A percentile compares a stretch with the other conserved stretches of the same genome.
Conservation (phyloP, 2,797 vertebrate species). For the Phoxinus dragarum region DNA sequence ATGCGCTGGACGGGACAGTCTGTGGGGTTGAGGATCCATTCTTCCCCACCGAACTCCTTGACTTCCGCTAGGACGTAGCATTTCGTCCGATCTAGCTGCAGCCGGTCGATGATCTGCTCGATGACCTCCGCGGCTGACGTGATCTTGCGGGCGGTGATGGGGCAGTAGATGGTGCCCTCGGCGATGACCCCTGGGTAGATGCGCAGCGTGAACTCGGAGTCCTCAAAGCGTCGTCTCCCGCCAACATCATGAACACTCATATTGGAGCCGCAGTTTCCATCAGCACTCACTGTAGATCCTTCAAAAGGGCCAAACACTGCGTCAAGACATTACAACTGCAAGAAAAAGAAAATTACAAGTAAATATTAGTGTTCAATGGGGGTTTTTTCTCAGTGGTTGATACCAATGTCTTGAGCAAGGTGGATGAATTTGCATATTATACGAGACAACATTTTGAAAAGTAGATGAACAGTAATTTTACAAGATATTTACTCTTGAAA, state of each 20-base stretch:
- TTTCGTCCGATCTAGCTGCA: slow-evolving; percentile 90
- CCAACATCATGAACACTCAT: slow-evolving; percentile 97
- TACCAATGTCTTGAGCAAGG: too few relatives aligned
- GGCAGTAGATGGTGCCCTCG: slow-evolving; percentile 97
- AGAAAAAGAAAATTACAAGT: slow-evolving; percentile 30
- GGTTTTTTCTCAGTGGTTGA: background rate
- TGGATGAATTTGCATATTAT: background rate
- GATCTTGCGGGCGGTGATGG: slow-evolving; percentile 90
- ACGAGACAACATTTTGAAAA: background rate
- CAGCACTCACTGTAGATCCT: slow-evolving; percentile 80
- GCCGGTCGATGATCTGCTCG: slow-evolving; percentile 87
- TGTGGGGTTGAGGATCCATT: slow-evolving; percentile 98
- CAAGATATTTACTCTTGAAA: background rate
- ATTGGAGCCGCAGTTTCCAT: slow-evolving; percentile 91
- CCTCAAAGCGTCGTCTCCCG: slow-evolving; percentile 96
- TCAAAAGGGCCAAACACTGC: slow-evolving; percentile 67
- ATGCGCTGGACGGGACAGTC: slow-evolving; percentile 98
- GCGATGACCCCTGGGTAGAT: slow-evolving; percentile 94
- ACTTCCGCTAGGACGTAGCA: slow-evolving; percentile 97
- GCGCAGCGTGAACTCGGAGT: slow-evolving; percentile 91
- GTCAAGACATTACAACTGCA: slow-evolving; percentile 84
- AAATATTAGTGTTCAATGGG: background rate
- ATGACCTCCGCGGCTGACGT: slow-evolving; percentile 97
- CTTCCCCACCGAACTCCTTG: slow-evolving; percentile 98
- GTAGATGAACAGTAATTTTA: background rate